Percentiles rank a stretch among this genome's conserved stretches.
These are phyloP conservation scores for Porites cylindrica DNA, from an alignment of 92 coral and sea anemone genomes.

Conservation along the genomic window DNA sequence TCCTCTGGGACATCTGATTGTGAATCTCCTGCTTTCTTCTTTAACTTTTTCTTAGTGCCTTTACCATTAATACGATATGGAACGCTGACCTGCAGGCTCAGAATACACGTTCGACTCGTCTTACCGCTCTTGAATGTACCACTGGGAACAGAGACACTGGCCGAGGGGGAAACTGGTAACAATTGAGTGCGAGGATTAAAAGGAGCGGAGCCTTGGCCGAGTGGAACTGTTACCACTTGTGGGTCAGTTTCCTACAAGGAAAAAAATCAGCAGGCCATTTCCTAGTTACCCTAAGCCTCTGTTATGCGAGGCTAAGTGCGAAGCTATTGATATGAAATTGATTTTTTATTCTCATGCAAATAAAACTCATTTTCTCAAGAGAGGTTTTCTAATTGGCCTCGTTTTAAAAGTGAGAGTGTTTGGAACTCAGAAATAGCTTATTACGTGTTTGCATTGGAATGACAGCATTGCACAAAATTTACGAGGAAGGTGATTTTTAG, in stretches of 20 bases:
- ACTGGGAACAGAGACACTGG: conserved; percentile 88
- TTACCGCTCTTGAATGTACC: conserved; percentile 80
- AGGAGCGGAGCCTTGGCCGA: conserved; percentile 94
- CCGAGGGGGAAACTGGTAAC: conserved; percentile 82
- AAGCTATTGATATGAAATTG: too few species aligned
- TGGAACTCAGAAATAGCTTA: too few species aligned
- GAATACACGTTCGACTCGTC: conserved; percentile 83
- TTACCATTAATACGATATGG: conserved; percentile 79
- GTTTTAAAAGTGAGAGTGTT: too few species aligned
- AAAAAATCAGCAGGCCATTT: neutral
- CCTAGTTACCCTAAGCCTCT: too few species aligned
- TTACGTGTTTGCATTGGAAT: too few species aligned
- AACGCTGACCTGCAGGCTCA: conserved; percentile 90
- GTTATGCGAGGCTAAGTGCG: too few species aligned
- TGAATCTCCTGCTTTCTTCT: conserved; percentile 36
- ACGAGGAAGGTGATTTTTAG: neutral
- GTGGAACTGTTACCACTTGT: conserved; percentile 82
- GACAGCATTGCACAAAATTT: too few species aligned
- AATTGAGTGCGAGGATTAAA: conserved; percentile 96
- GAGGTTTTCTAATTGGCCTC: too few species aligned
- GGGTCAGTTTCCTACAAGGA: conserved; percentile 81
- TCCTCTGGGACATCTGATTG: conserved; percentile 30
- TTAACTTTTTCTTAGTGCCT: conserved; percentile 59
- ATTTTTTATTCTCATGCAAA: too few species aligned
- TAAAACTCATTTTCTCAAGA: too few species aligned